Base-by-base conservation (phyloP, 2,888 invertebrate species). In the Pristionchus entomophagus region DNA sequence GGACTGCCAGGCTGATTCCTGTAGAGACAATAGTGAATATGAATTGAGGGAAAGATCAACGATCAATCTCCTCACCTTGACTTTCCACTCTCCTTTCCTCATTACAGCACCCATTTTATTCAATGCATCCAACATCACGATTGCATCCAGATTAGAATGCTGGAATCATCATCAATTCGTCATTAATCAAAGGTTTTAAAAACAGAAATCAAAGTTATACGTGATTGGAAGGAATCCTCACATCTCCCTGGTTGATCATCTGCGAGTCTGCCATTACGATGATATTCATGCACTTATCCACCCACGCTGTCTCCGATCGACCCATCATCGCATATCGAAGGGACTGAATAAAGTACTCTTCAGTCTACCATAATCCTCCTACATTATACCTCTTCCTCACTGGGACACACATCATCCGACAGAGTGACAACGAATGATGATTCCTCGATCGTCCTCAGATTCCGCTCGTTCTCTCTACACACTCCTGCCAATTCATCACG, bases 261-360 rank as follows among this genome's bases (percentile, higher is more conserved):
- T 89, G 89, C 4, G 88, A 89, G 84, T 91, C 91, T 14, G 87
- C 86, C 82, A 89, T 89, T 4, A 90, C 65, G 0, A 86, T 84
- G 51, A 89, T 69, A 10, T 93, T 93, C 77, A 95, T 93, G 82
- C 95, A 94, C 90, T 95, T 95, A 93, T 96, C 96, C 62, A 95
- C 95, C 95, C 95, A 96, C 49, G 95, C 94, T 86, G 95, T 95
- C 26, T 94, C 94, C 41, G 94, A 94, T 90, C 95, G 94, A 0
- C 95, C 95, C 87, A 94, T 93, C 65, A 95, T 88, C 0, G 94
- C 93, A 17, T 94, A 59, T 86, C 93, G 92, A 5, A 94, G 93
- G 5, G 94, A 89, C 93, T 95, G 94, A 29, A 49, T 32, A 65
- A 35, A 1, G 69, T 38, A 41, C 41, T 69, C 2, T 10, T 38